Evolutionary conservation across 2,888 invertebrate species (phyloP).

Genomic region (Thymelicus acteon): DNA sequence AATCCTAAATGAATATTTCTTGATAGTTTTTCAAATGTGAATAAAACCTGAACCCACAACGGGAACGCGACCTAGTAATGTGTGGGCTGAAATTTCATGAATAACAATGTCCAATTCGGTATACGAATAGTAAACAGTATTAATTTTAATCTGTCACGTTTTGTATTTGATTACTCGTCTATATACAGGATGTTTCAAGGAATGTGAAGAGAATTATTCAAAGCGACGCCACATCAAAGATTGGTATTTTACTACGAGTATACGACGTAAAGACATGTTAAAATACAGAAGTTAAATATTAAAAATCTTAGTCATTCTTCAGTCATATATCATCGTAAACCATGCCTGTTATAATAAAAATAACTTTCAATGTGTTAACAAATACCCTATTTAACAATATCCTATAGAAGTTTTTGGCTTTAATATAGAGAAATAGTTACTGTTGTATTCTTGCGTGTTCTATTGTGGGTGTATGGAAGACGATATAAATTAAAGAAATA

Average conservation of each 20-base stretch:
- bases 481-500: no score
- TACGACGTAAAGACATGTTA: no score
- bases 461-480: no score
- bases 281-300: no score
- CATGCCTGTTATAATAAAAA: no score
- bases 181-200: neutral
- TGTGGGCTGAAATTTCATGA: conserved; percentile 13
- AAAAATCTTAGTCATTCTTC: no score
- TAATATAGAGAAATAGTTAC: no score
- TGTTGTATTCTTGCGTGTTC: no score
- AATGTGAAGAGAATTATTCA: neutral
- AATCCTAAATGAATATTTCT: neutral
- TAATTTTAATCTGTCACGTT: conserved; percentile 8
- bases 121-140: conserved; percentile 12
- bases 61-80: neutral
- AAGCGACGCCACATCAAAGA: neutral
- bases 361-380: no score
- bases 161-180: neutral
- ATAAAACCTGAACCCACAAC: neutral
- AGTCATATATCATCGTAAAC: no score
- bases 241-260: neutral
- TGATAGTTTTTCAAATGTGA: neutral
- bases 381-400: no score
- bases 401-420: no score
- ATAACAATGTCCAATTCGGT: conserved; percentile 21